A percentile compares a stretch with the other conserved stretches of the same genome.
Conservation (phyloP, 2,888 invertebrate genomes). For the Ormyrus nitidulus region DNA sequence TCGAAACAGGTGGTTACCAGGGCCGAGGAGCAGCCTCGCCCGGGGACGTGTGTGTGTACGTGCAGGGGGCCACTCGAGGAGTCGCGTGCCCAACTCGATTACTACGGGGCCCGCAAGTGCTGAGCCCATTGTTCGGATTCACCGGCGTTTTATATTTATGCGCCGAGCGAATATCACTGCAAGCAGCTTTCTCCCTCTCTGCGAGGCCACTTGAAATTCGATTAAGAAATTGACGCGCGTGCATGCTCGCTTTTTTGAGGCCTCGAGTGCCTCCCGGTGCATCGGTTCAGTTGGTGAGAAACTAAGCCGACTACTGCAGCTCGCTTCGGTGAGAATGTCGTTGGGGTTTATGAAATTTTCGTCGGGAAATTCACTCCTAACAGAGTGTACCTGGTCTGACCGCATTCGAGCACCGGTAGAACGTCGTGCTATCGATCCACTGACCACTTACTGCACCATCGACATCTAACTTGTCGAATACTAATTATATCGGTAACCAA, state of each 20-base stretch:
- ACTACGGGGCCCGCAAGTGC: conserved; percentile 64
- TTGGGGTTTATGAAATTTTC: too few species aligned
- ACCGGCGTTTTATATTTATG: conserved; percentile 4
- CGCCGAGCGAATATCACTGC: conserved; percentile 31
- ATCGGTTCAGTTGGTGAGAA: too few species aligned
- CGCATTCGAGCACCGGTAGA: conserved; percentile 36
- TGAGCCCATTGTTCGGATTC: conserved; percentile 35
- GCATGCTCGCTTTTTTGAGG: too few species aligned
- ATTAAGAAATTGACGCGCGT: conserved; percentile 42
- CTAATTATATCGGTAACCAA: conserved; percentile 49
- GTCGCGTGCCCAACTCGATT: conserved; percentile 75
- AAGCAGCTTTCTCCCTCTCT: neutral
- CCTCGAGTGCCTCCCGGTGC: too few species aligned
- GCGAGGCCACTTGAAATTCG: conserved; percentile 31
- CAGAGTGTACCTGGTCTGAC: neutral
- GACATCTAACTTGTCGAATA: conserved; percentile 32
- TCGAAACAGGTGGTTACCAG: conserved; percentile 74
- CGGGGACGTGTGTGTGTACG: conserved; percentile 60
- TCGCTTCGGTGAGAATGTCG: too few species aligned
- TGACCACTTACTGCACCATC: conserved; percentile 31
- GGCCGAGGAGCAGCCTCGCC: conserved; percentile 58
- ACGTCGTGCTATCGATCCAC: conserved; percentile 43
- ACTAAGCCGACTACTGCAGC: too few species aligned
- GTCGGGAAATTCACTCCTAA: conserved; percentile 20
- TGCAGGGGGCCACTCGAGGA: conserved; percentile 69